A percentile compares a stretch with the other conserved stretches of the same genome.
Conservation (phyloP, 2,113 vertebrate species). For the Pheucticus melanocephalus region DNA sequence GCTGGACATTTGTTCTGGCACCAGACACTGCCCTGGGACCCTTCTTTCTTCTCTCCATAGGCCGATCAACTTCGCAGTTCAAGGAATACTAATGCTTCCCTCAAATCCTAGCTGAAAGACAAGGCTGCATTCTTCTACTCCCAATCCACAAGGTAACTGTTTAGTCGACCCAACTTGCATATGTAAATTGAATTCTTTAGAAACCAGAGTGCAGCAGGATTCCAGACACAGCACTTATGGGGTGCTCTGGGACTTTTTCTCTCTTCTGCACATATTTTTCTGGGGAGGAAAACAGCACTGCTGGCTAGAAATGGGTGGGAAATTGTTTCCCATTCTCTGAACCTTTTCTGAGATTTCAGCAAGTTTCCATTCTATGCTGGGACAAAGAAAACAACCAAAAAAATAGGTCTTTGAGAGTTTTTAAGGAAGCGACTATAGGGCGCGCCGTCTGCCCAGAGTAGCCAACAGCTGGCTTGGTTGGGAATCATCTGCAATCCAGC, state of each 20-base stretch:
- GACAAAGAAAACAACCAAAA: constrained; percentile 45
- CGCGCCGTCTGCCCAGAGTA: not conserved
- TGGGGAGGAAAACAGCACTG: constrained; percentile 29
- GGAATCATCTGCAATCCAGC: not conserved
- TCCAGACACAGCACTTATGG: constrained; percentile 32
- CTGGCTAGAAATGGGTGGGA: constrained; percentile 59
- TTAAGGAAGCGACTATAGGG: not conserved
- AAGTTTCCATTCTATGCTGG: constrained; percentile 46
- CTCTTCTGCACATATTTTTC: constrained; percentile 44
- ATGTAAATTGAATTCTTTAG: constrained; percentile 66
- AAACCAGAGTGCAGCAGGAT: constrained; percentile 41
- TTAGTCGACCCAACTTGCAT: constrained; percentile 52
- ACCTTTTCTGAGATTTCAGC: constrained; percentile 48
- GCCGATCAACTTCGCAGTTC: constrained; percentile 62
- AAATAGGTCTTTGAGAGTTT: not conserved
- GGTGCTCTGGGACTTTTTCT: constrained; percentile 43
- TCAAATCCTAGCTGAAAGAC: constrained; percentile 73
- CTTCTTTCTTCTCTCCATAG: constrained; percentile 53
- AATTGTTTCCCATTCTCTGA: constrained; percentile 34
- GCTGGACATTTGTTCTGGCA: constrained; percentile 81
- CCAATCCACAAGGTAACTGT: constrained; percentile 59
- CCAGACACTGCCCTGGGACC: constrained; percentile 72
- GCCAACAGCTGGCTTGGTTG: not conserved
- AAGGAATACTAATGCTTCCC: constrained; percentile 53
- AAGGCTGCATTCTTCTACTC: constrained; percentile 69